These are phyloP conservation scores for Diorhabda carinulata DNA, from an alignment of 1,140 invertebrate species.

Conservation along the genomic window DNA sequence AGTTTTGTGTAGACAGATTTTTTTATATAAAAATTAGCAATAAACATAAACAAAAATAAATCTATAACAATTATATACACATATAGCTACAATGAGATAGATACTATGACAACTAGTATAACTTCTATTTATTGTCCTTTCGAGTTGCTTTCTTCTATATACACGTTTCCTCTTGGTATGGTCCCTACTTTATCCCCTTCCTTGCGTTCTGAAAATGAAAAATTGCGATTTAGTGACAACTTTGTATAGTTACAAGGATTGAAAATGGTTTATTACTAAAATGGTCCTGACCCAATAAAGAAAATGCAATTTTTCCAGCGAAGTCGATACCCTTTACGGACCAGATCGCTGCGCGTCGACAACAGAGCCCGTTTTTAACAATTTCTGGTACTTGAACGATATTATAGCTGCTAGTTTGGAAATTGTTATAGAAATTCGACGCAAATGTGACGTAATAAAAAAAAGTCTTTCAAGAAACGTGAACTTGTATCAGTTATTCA, in stretches of 20 bases:
- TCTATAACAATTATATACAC: conserved; percentile 3
- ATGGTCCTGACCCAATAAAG: background rate
- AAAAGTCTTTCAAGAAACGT: no score
- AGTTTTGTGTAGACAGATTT: no score
- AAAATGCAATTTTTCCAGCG: no score
- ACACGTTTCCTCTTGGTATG: conserved; percentile 52
- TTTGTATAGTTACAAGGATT: background rate
- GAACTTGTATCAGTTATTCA: no score
- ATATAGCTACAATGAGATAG: background rate
- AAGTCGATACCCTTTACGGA: no score
- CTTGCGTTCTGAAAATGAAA: conserved; percentile 42
- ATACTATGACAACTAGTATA: background rate
- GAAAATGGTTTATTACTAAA: background rate
- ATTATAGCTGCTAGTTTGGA: no score
- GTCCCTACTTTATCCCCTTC: conserved; percentile 40
- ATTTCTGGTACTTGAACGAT: no score
- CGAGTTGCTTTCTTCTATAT: conserved; percentile 47
- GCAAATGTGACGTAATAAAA: no score
- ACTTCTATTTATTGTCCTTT: conserved; percentile 10
- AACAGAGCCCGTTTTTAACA: no score
- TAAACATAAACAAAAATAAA: background rate
- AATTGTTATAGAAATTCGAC: no score
- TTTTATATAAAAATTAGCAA: background rate
- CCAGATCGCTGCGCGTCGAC: no score
- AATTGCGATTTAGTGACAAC: background rate